These are phyloP conservation scores for Pseudochirops cupreus DNA, from an alignment of 2,797 vertebrate genomes.

Conservation along the genomic window DNA sequence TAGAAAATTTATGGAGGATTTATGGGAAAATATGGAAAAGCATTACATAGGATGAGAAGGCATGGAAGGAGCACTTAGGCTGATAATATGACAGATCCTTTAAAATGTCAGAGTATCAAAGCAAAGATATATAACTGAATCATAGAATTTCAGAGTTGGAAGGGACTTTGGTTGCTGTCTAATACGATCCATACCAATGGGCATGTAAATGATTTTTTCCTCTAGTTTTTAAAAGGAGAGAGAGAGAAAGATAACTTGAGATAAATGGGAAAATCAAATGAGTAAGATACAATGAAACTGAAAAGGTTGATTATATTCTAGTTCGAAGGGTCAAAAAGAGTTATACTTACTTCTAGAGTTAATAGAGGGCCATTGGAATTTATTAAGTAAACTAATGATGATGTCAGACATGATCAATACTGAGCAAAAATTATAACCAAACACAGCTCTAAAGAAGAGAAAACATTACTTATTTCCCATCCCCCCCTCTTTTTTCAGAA, in stretches of 20 bases:
- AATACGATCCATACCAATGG: background rate
- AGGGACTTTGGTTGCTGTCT: background rate
- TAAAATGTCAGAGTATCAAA: background rate
- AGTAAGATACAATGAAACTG: background rate
- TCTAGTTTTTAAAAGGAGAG: background rate
- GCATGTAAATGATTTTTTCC: background rate
- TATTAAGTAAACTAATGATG: background rate
- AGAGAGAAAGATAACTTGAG: background rate
- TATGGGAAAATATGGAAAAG: background rate
- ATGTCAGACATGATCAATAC: background rate
- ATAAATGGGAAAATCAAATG: background rate
- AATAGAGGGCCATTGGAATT: background rate
- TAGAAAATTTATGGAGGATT: background rate
- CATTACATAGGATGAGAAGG: background rate
- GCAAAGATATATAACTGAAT: background rate
- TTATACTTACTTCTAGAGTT: background rate
- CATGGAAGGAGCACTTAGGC: background rate
- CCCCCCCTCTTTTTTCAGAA: background rate
- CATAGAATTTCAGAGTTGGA: background rate
- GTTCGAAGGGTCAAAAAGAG: background rate
- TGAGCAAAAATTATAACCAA: background rate
- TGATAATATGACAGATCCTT: background rate
- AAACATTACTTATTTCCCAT: background rate
- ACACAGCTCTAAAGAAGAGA: background rate
- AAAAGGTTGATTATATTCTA: background rate